Base-by-base conservation (phyloP, 2,888 invertebrate genomes). In the Synanthedon andrenaeformis region DNA sequence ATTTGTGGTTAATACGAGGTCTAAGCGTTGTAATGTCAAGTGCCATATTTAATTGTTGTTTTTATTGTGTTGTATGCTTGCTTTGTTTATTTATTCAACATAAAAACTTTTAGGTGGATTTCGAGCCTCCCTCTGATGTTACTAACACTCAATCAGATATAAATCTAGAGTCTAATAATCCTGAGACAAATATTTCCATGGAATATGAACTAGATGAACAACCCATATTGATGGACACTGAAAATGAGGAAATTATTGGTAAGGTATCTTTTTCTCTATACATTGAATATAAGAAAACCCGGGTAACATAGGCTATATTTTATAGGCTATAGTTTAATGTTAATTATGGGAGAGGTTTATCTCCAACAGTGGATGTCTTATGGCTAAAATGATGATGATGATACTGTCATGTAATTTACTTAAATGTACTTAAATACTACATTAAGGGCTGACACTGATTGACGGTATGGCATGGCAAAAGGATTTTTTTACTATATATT, bases 231-330 rank as follows among this genome's bases (percentile, higher is more conserved):
- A 80, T 87, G 81, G 85, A 84, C 42, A 73, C 82, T 12, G 79
- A 72, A n/a, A 69, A 62, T 64, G 84, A 86, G 68, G 86, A 85
- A 72, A 79, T 85, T 53, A 82, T 85, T 65, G 79, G 86, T 86
- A 74, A 66, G 51, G 8, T n/a, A 13, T 19, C 52, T 48, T 51
- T 52, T 55, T 52, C 51, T 23, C 6, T 10, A 45, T 45, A 12
- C 14, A 45, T 45, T 14, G 14, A 6, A 45, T 10, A 13, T 45
- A 10, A 28, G 6, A 28, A 28, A 28, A 28, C 28, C 6, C 8
- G 28, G 6, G 8, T 23, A 23, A 4, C 19, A 23, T 23, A 23
- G 4, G 4, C 4, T 1, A 23, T 4, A 23, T 4, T 23, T 17
- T 23, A 23, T 23, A 23, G 4, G 4, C 4, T 1, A 23, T 4